phyloP scores from a whole-genome alignment of 2,797 vertebrate species.

The Protosalanx chinensis region DNA sequence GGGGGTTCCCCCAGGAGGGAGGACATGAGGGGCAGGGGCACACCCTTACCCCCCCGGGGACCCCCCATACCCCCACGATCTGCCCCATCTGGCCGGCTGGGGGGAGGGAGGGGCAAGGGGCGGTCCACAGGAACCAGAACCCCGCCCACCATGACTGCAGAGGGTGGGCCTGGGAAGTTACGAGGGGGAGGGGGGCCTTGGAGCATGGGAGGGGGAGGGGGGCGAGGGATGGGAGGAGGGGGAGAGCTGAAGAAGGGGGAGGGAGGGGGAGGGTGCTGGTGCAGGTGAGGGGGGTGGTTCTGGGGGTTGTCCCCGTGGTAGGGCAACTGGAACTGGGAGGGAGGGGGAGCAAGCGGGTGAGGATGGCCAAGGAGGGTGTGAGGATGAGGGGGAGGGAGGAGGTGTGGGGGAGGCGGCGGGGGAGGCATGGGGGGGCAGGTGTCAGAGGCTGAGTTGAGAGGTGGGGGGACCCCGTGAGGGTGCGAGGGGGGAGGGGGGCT shows the following conservation, averaged over 20 bases:
- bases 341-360: conserved; percentile 58
- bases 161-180: conserved; percentile 54
- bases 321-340: conserved; percentile 61
- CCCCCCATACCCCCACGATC: conserved; percentile 50
- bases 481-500: conserved; percentile 56
- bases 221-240: conserved; percentile 21
- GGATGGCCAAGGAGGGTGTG: conserved; percentile 54
- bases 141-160: conserved; percentile 74
- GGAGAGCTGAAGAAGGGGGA: conserved; percentile 33
- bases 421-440: conserved; percentile 45
- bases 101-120: conserved; percentile 56
- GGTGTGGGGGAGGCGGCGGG: conserved; percentile 60
- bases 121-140: conserved; percentile 70
- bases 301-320: conserved; percentile 70
- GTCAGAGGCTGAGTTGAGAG: conserved; percentile 54
- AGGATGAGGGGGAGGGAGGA: conserved; percentile 61
- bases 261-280: conserved; percentile 47
- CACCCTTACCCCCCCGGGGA: conserved; percentile 50
- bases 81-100: conserved; percentile 51
- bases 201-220: conserved; percentile 55
- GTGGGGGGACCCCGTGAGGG: conserved; percentile 46
- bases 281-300: conserved; percentile 55
- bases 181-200: conserved; percentile 39
- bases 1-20: conserved; percentile 74
- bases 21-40: conserved; percentile 59